These are phyloP conservation scores for Bombylius discolor DNA, from an alignment of 2,888 invertebrate species.

Conservation along the genomic window DNA sequence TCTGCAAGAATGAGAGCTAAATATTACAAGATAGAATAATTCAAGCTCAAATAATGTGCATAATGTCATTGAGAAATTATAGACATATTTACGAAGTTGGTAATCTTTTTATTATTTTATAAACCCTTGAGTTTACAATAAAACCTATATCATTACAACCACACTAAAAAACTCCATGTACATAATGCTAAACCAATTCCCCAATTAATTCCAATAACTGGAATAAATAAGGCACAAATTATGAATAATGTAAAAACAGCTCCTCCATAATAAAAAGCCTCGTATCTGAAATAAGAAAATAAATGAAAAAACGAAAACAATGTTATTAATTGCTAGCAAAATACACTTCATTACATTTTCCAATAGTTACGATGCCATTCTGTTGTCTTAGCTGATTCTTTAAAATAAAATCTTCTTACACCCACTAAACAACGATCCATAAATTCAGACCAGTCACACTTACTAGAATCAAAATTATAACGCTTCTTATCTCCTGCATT, in stretches of 20 bases:
- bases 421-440: conserved; percentile 34
- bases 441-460: conserved; percentile 33
- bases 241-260: conserved; percentile 23
- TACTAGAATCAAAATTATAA: conserved; percentile 34
- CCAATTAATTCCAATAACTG: conserved; percentile 23
- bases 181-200: conserved; percentile 24
- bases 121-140: too few relatives aligned
- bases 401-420: conserved; percentile 33
- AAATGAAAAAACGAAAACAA: not conserved
- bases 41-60: too few relatives aligned
- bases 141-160: too few relatives aligned
- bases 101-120: too few relatives aligned
- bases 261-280: conserved; percentile 19
- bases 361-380: conserved; percentile 33
- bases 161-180: conserved; percentile 31
- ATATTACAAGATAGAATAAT: too few relatives aligned
- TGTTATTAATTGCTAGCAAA: not conserved
- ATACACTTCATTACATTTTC: conserved; percentile 31
- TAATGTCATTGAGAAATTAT: too few relatives aligned
- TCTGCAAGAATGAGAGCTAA: too few relatives aligned
- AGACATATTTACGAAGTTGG: too few relatives aligned
- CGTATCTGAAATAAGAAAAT: conserved; percentile 23
- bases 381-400: conserved; percentile 32
- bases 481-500: conserved; percentile 29
- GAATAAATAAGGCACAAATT: conserved; percentile 19